Percentiles rank a stretch among this genome's conserved stretches.
phyloP scores from a whole-genome alignment of 2,113 vertebrate genomes.

The Tupaia tana region DNA sequence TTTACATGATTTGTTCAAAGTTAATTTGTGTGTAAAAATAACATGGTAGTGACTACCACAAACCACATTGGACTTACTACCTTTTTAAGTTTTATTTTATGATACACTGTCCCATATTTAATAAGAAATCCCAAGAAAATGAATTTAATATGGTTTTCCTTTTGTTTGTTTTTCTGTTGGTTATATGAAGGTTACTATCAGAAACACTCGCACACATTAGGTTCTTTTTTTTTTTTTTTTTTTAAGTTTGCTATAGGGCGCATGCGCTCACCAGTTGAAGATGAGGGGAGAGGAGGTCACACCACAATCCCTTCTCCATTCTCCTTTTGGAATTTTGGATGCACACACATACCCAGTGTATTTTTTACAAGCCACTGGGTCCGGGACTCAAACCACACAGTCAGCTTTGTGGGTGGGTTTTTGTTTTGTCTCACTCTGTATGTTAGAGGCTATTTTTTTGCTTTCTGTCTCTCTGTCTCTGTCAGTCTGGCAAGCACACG shows the following conservation, averaged over 20 bases:
- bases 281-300: no score
- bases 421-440: neutral
- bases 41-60: neutral
- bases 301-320: no score
- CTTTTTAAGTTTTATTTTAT: neutral
- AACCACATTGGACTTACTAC: neutral
- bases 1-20: slow-evolving; percentile 25
- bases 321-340: no score
- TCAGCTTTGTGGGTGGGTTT: no score
- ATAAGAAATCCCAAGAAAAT: slow-evolving; percentile 25
- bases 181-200: neutral
- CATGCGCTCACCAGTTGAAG: no score
- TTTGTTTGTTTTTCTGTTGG: neutral
- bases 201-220: neutral
- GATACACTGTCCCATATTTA: neutral
- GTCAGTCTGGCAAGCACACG: no score
- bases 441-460: slow-evolving; percentile 18
- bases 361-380: no score
- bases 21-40: neutral
- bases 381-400: no score
- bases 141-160: neutral
- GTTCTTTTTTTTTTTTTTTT: neutral
- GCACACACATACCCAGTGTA: no score
- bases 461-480: neutral
- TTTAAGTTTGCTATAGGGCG: no score